Evolutionary conservation across 1,140 invertebrate species (phyloP), one percentile per base, ranked within the genome.

Genomic region (Tribolium madens): DNA sequence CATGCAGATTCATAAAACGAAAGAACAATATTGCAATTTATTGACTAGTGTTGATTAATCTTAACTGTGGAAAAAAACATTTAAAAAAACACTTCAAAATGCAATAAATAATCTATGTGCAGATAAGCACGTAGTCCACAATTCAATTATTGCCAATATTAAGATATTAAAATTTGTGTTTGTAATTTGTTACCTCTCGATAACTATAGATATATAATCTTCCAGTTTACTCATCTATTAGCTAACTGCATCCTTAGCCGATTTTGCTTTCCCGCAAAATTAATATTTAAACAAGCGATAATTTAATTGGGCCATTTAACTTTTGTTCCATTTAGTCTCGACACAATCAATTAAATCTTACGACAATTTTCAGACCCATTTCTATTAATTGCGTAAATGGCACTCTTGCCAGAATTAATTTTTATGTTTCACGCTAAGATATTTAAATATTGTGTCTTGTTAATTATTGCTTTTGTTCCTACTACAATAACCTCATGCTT

Each of bases 91-190:
- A 33, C 0, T 57, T 57, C 14, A 31, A 64, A 64, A 33, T 64
- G 57, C 57, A 64, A 64, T 42, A 64, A 31, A 33, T 64, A 64
- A 64, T 64, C 21, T 64, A 13, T 64, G 57, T 64, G 57, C 12
- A 64, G 57, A 64, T 64, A 64, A 64, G 57, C 57, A 64, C 57
- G 57, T 64, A 31, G 57, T 21, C 57, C 33, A 64, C 26, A 64
- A 31, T 64, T 33, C 26, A 15, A 6, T 31, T 64, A 64, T 18
- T 21, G 10, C 7, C 57, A 64, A 64, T 33, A 64, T 1, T 14
- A 5, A 12, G 26, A 64, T 64, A 64, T n/a, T n/a, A 33, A 64
- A 64, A 64, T 64, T 31, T 64, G 26, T 64, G 13, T 64, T 64
- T 64, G 21, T 13, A 31, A 64, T 64, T 64, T 64, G 57, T 13